Base-by-base conservation (phyloP, 2,888 invertebrate species). In the Alloscopus bannaensis region DNA sequence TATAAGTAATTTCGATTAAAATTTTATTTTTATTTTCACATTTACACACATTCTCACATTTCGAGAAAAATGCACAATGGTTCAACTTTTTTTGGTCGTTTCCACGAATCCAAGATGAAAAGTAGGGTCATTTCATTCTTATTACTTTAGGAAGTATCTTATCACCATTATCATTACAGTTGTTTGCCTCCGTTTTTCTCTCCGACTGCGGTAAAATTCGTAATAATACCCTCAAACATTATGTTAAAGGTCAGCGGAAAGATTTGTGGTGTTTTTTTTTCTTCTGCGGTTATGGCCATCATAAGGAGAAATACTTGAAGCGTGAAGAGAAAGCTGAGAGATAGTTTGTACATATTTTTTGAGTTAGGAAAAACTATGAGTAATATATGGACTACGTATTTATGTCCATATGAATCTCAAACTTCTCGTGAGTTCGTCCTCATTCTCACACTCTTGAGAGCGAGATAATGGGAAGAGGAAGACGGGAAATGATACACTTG, bases 111-210 rank as follows among this genome's bases (percentile, higher is more conserved):
- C 6, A 40, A 45, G 42, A 72, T n/a, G 62, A 64, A 72, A 72
- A 64, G 8, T 72, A 20, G 52, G 72, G 62, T 64, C 72, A 72
- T 64, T 72, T 72, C n/a, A 64, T 50, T 72, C 72, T 62, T 64
- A 64, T 72, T 72, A 60, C 42, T 18, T 26, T 26, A 72, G 72
- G 72, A 71, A 72, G 64, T 47, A 20, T 47, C 31, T 13, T 72
- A 72, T 72, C 60, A 42, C 55, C 40, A 64, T 72, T 50, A 72
- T 64, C 22, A 70, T 57, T 36, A 47, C 45, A 52, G 31, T 45
- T 55, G 20, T 47, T n/a, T 47, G 8, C 3, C n/a, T n/a, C 18
- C 31, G 31, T 36, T 16, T 29, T 42, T 11, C 55, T 26, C 11
- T 8, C 66, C 31, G 18, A 13, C 8, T 45, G 36, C 26, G 29